Percentiles rank a stretch among this genome's conserved stretches.
Conservation (phyloP, 53 echinoderm and acorn worm species). For the Crossaster papposus region DNA sequence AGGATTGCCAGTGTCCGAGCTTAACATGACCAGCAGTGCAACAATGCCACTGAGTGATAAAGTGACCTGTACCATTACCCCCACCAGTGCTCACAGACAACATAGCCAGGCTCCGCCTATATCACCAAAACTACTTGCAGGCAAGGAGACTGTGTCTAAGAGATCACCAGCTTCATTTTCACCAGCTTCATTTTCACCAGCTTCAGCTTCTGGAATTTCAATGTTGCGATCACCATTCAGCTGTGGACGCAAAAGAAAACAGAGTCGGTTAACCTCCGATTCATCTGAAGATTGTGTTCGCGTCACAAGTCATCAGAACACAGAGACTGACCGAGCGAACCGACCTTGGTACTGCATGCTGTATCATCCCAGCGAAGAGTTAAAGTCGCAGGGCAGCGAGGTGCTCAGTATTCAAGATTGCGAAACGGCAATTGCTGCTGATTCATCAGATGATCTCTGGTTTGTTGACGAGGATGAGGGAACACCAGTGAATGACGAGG, state of each 20-base stretch:
- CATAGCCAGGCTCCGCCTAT: not conserved
- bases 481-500: constrained; percentile 50
- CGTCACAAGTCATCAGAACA: constrained; percentile 34
- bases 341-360: constrained; percentile 84
- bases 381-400: constrained; percentile 85
- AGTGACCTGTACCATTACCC: not conserved
- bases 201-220: not conserved
- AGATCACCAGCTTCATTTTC: constrained; percentile 7
- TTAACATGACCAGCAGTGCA: not conserved
- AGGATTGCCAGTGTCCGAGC: constrained; percentile 1
- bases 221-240: not conserved
- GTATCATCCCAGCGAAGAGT: constrained; percentile 78
- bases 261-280: constrained; percentile 46
- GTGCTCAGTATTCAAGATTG: constrained; percentile 88
- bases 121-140: constrained; percentile 1
- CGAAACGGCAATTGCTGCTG: constrained; percentile 84
- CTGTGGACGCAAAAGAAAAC: constrained; percentile 16
- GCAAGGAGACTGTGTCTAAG: not conserved
- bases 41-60: constrained; percentile 1
- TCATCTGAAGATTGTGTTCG: constrained; percentile 52
- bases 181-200: not conserved
- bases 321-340: constrained; percentile 31
- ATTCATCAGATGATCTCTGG: constrained; percentile 98
- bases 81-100: constrained; percentile 1
- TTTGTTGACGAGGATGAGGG: constrained; percentile 78